Conservation (phyloP, 1,140 invertebrate species). For the Papilio polyxenes region DNA sequence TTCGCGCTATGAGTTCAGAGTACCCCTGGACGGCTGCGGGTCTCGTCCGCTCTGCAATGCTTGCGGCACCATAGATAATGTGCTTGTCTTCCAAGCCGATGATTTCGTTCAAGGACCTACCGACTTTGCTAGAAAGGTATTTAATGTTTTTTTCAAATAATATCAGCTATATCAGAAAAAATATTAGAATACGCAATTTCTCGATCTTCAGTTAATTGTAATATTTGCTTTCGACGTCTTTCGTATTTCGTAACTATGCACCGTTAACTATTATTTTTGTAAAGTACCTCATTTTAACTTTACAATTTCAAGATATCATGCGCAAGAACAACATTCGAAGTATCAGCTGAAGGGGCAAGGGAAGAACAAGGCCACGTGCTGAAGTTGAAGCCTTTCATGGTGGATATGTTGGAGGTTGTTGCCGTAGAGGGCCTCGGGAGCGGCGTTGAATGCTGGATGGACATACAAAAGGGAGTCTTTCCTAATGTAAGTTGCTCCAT, state of each 20-base stretch:
- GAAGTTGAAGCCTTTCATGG: slow-evolving; percentile 85
- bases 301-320: slow-evolving; percentile 82
- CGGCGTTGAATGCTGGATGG: slow-evolving; percentile 88
- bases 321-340: slow-evolving; percentile 67
- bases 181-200: background rate
- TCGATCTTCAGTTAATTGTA: background rate
- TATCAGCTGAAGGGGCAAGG: slow-evolving; percentile 56
- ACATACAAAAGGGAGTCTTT: slow-evolving; percentile 86
- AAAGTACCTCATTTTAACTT: background rate
- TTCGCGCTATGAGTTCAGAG: slow-evolving; percentile 81
- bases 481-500: slow-evolving; percentile 81
- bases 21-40: slow-evolving; percentile 84
- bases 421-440: slow-evolving; percentile 83
- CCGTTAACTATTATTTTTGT: too few relatives aligned
- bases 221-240: background rate
- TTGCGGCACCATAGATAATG: slow-evolving; percentile 83
- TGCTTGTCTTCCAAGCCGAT: slow-evolving; percentile 85
- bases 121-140: slow-evolving; percentile 72
- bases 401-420: slow-evolving; percentile 86
- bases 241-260: too few relatives aligned
- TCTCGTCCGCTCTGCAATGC: slow-evolving; percentile 82
- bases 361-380: slow-evolving; percentile 83
- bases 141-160: too few relatives aligned
- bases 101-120: slow-evolving; percentile 81
- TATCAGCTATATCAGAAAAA: background rate